phyloP scores from a whole-genome alignment of 2,888 invertebrate genomes.

The Eupithecia centaureata region DNA sequence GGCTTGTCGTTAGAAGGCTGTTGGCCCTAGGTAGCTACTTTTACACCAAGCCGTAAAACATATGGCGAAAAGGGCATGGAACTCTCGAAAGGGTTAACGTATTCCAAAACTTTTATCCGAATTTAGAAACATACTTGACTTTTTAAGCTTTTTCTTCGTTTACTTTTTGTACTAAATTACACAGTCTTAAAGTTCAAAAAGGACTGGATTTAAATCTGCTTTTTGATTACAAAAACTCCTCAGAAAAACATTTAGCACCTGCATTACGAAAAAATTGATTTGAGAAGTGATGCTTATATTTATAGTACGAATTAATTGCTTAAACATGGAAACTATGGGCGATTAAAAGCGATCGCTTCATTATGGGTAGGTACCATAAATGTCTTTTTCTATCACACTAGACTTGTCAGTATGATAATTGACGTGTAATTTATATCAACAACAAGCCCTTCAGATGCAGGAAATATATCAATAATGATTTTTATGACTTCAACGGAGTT shows the following conservation, averaged over 20 bases:
- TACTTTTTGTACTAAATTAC: constrained; percentile 12
- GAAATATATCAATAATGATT: constrained; percentile 40
- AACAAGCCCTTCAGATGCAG: constrained; percentile 35
- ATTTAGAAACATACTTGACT: constrained; percentile 13
- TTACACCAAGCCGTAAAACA: constrained; percentile 20
- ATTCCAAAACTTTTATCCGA: constrained; percentile 19
- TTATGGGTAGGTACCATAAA: constrained; percentile 1
- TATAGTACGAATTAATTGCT: background rate
- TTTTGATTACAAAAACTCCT: constrained; percentile 5
- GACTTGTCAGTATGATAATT: constrained; percentile 16
- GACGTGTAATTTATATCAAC: constrained; percentile 22
- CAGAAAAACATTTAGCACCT: background rate
- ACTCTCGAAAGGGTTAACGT: constrained; percentile 31
- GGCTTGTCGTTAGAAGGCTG: constrained; percentile 31
- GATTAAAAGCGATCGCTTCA: constrained; percentile 14
- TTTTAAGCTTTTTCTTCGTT: constrained; percentile 8
- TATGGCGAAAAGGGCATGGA: constrained; percentile 29
- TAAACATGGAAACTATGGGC: background rate
- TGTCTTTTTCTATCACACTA: constrained; percentile 9
- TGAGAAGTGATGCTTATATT: background rate
- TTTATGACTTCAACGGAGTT: constrained; percentile 47
- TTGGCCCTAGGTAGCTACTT: constrained; percentile 33
- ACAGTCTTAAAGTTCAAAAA: constrained; percentile 12
- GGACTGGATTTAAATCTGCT: background rate
- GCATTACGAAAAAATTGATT: background rate